Evolutionary conservation across 2,888 invertebrate species (phyloP), one percentile per base, ranked within the genome.

Genomic region (Gastrophysa polygoni): DNA sequence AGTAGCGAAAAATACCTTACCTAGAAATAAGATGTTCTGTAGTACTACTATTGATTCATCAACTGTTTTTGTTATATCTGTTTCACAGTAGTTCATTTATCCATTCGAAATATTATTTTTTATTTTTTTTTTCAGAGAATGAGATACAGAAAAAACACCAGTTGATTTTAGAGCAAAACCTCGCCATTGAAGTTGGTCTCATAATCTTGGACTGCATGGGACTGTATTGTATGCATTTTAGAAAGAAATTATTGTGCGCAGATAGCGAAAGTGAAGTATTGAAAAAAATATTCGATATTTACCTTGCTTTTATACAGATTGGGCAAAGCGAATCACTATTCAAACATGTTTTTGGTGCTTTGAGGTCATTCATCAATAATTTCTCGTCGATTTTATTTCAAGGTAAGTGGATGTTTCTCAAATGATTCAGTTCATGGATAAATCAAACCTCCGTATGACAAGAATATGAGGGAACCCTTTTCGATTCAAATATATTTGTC

Each of bases 311-410:
- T 71, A 84, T 97, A 56, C 92, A 93, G 81, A 86, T 91, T 44
- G 93, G 95, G 1, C 97, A 97, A 78, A 96, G 96, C 48, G 97
- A 98, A 80, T 89, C 87, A 2, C 83, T 98, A 48, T 91, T 95
- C 71, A 91, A 91, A 73, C 97, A 98, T 76, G 89, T 96, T 17
- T 96, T 98, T 80, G 96, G 96, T 1, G 92, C 95, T 0, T 82
- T 98, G 51, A 86, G 97, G 68, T 92, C 95, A 0, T 97, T 96
- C 77, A 92, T 98, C 60, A 96, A 95, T 79, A 92, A 94, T 81
- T 95, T 93, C 78, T 91, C 94, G 0, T 84, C 89, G 59, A 90
- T 91, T 2, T 82, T 95, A 49, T 95, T 94, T 81, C 90, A 92
- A 87, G 93, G 93, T 86, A 81, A 75, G 58, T 55, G 6, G 24